A percentile compares a stretch with the other conserved stretches of the same genome.
Conservation (phyloP, 2,113 vertebrate genomes). For the Oriolus oriolus region DNA sequence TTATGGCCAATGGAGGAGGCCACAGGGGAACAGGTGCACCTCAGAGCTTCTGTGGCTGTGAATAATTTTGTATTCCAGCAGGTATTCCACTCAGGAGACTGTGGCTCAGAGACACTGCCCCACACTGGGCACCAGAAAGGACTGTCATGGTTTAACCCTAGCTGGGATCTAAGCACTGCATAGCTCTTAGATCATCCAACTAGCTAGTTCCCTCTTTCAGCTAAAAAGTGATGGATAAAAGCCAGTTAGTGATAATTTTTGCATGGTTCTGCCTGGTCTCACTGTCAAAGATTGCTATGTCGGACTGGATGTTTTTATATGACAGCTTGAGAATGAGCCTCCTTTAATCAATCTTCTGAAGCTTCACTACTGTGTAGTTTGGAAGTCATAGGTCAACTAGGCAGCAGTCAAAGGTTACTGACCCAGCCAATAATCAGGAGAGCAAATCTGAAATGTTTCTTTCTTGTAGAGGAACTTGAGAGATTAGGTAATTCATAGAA, state of each 20-base stretch:
- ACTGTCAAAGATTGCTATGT: neutral
- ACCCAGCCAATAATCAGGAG: neutral
- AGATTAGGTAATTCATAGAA: neutral
- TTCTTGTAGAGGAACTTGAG: neutral
- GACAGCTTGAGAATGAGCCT: neutral
- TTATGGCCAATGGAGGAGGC: neutral
- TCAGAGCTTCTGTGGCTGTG: neutral
- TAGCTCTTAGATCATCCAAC: neutral
- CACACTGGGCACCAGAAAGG: neutral
- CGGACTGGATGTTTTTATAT: neutral
- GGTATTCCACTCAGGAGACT: neutral
- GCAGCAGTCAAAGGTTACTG: neutral
- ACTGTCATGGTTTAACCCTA: neutral
- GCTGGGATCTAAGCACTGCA: neutral
- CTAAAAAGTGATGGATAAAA: neutral
- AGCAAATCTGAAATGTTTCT: neutral
- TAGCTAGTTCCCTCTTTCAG: neutral
- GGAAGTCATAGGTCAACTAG: neutral
- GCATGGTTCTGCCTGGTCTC: neutral
- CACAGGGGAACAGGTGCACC: neutral
- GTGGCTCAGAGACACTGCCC: too few relatives aligned
- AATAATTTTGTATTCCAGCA: neutral
- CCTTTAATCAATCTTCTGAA: neutral
- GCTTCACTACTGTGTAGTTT: neutral
- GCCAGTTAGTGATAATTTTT: neutral